A percentile compares a stretch with the other conserved stretches of the same genome.
phyloP scores from a whole-genome alignment of 1,140 invertebrate species.

The Trichonephila inaurata region DNA sequence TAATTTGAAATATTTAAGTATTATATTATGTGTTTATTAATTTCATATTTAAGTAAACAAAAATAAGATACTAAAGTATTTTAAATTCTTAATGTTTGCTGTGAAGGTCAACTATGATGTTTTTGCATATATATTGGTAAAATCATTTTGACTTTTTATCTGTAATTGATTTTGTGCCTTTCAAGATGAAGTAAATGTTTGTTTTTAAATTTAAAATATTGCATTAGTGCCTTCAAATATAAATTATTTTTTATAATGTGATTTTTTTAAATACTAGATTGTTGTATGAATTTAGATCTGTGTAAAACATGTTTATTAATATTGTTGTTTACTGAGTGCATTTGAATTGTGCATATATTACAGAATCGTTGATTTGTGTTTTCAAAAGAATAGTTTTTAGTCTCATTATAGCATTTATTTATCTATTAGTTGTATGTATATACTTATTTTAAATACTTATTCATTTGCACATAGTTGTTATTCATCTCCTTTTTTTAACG shows the following conservation, averaged over 20 bases:
- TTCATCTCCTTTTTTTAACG: no score
- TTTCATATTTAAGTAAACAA: background rate
- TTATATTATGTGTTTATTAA: no score
- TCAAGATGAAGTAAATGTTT: no score
- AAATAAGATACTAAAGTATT: background rate
- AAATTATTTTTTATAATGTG: constrained; percentile 1
- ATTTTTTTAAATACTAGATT: background rate
- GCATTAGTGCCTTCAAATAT: background rate
- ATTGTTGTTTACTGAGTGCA: background rate
- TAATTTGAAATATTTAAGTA: background rate
- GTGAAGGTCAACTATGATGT: background rate
- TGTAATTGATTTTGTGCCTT: background rate
- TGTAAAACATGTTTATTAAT: background rate
- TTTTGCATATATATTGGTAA: background rate
- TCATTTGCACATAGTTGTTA: background rate
- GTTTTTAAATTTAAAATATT: background rate
- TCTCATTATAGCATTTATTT: constrained; percentile 34
- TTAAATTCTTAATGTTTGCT: background rate
- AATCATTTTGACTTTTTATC: background rate
- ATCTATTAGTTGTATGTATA: background rate
- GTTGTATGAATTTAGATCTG: background rate
- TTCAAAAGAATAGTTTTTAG: background rate
- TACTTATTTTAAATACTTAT: background rate
- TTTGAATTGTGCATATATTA: background rate
- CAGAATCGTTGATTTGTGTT: background rate